Base-by-base conservation (phyloP, 1,140 invertebrate species). In the Heliconius himera region DNA sequence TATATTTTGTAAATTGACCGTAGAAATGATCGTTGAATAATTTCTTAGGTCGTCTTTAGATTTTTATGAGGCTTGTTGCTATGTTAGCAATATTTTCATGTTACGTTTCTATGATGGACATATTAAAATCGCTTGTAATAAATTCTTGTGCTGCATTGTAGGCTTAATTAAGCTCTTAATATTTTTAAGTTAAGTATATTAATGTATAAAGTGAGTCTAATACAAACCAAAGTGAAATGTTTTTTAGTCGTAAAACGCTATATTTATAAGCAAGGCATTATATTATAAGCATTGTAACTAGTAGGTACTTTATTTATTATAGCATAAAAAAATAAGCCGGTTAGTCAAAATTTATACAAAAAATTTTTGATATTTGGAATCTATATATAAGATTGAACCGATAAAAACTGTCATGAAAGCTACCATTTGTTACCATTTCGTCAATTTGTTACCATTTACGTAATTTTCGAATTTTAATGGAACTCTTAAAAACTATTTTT, bases 161-260 rank as follows among this genome's bases (percentile, higher is more conserved):
- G 20, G n/a, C 8, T 20, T 51, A 46, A 46, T 60, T 60, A 60
- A 60, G n/a, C n/a, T n/a, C 56, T 60, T n/a, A 13, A 26, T 66
- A 66, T 29, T 66, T 16, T 66, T 66, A 26, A 66, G 13, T 66
- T 66, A 66, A 66, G 60, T 66, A 66, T 66, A 66, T 66, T 26
- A 13, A 26, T 66, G 60, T 66, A 66, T 26, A 66, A 79, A 86
- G 74, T 80, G 83, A 91, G 90, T 92, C 87, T 86, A 89, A 85
- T 91, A 86, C 81, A 90, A 92, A 94, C 92, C 92, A 94, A 94
- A 94, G 92, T 93, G 83, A 89, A 89, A 86, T 93, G 88, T 94
- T 85, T 90, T 88, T 89, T 91, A 94, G 90, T 91, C 88, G 87
- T 93, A 84, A 92, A 93, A 94, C 93, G 91, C 90, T 93, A 93